Percentiles rank a stretch among this genome's conserved stretches.
Evolutionary conservation across 2,888 invertebrate genomes (phyloP).

Genomic region (Tiliacea aurago): DNA sequence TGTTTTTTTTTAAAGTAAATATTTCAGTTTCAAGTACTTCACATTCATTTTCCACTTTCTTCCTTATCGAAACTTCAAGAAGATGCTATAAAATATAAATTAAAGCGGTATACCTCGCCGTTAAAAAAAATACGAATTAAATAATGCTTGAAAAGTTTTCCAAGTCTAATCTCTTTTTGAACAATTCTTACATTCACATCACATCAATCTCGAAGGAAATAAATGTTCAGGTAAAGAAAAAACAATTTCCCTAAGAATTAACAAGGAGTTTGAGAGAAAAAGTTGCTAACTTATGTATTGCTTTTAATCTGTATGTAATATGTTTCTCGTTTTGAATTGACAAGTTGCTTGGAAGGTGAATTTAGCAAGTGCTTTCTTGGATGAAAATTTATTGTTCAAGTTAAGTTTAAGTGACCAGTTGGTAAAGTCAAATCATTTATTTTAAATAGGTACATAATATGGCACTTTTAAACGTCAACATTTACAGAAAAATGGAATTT

Average conservation of each 20-base stretch:
- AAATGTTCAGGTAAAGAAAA: constrained; percentile 67
- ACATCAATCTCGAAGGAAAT: constrained; percentile 54
- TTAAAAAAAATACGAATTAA: constrained; percentile 29
- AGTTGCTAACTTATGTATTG: constrained; percentile 64
- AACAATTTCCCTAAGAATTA: constrained; percentile 64
- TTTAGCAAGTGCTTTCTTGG: background rate
- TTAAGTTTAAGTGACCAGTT: background rate
- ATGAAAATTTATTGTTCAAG: constrained; percentile 6
- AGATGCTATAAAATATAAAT: constrained; percentile 28
- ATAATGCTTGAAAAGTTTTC: constrained; percentile 35
- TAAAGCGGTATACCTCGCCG: background rate
- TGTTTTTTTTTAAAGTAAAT: background rate
- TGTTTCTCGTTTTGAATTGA: constrained; percentile 29
- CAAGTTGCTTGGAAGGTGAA: background rate
- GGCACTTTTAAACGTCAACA: too few species aligned
- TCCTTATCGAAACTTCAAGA: background rate
- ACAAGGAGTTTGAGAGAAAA: constrained; percentile 60
- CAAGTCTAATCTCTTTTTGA: constrained; percentile 41
- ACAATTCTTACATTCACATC: constrained; percentile 59
- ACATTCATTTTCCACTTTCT: background rate
- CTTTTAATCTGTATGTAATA: constrained; percentile 54
- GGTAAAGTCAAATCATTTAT: background rate
- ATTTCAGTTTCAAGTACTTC: background rate
- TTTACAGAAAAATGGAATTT: too few species aligned
- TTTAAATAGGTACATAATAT: too few species aligned